These are phyloP conservation scores for Microplitis demolitor DNA, from an alignment of 1,140 invertebrate species.

Conservation along the genomic window DNA sequence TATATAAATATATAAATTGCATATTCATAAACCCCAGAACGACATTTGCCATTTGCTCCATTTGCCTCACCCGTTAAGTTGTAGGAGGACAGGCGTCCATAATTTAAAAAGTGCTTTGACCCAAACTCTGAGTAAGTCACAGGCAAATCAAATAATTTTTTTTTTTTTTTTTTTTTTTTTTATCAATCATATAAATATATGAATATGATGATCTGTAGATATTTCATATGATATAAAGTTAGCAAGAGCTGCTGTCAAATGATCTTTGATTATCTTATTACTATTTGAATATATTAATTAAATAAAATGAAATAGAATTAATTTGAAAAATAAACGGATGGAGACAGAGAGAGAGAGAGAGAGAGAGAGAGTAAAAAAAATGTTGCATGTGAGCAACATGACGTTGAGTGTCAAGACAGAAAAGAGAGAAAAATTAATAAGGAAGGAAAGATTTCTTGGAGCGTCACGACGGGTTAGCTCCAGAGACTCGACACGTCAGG, in stretches of 20 bases:
- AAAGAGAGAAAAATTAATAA: not conserved
- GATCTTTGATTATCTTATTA: no score
- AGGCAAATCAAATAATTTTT: no score
- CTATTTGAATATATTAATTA: no score
- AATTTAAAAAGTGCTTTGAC: constrained; percentile 31
- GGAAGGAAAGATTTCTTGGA: not conserved
- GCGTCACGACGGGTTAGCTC: constrained; percentile 10
- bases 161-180: no score
- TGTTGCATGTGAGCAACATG: not conserved
- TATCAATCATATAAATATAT: no score
- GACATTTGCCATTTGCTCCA: not conserved
- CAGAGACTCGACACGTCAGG: constrained; percentile 6
- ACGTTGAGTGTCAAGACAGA: not conserved
- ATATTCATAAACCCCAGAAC: constrained; percentile 39
- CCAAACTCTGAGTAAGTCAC: not conserved
- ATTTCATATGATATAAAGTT: no score
- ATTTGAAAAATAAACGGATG: no score
- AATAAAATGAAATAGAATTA: no score
- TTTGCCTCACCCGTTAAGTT: constrained; percentile 10
- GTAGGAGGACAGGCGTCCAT: constrained; percentile 47
- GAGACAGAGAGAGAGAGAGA: no score
- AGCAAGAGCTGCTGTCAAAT: no score
- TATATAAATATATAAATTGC: constrained; percentile 32
- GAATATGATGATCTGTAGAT: no score
- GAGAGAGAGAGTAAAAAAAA: no score